Conservation (phyloP, 2,888 invertebrate species). For the Orthonevra nobilis region DNA sequence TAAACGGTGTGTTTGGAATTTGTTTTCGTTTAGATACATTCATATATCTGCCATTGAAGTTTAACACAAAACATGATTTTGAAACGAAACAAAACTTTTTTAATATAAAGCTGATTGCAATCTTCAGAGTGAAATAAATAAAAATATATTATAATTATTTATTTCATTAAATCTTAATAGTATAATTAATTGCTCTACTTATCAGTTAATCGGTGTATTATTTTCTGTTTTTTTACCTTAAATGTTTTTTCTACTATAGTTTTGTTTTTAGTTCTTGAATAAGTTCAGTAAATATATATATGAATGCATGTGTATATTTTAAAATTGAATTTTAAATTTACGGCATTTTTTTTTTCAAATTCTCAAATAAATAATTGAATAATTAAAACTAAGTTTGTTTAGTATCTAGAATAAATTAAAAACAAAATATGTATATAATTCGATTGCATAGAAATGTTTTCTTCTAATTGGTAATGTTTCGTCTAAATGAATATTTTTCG, state of each 20-base stretch:
- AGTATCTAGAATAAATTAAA: conserved; percentile 32
- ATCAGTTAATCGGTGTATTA: conserved; percentile 66
- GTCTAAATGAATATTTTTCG: conserved; percentile 44
- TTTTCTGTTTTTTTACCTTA: conserved; percentile 40
- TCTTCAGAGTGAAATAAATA: conserved; percentile 1
- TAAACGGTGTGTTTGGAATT: conserved; percentile 38
- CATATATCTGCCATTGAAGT: conserved; percentile 22
- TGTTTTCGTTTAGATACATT: conserved; percentile 13
- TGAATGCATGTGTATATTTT: no score
- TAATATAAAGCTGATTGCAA: conserved; percentile 4
- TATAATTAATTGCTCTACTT: conserved; percentile 62
- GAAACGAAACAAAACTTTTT: no score
- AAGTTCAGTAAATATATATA: no score
- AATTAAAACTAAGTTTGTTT: conserved; percentile 29
- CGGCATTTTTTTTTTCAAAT: conserved; percentile 38
- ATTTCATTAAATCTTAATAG: conserved; percentile 4
- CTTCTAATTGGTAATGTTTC: conserved; percentile 54
- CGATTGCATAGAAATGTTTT: conserved; percentile 71
- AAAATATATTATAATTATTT: background rate
- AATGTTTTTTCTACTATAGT: conserved; percentile 42
- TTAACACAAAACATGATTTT: conserved; percentile 37
- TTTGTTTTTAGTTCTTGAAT: conserved; percentile 31
- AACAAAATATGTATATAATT: no score
- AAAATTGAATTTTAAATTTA: conserved; percentile 33
- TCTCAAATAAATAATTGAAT: conserved; percentile 59